Percentiles rank a stretch among this genome's conserved stretches.
Conservation (phyloP, 2,888 invertebrate genomes). For the Tachina fera region DNA sequence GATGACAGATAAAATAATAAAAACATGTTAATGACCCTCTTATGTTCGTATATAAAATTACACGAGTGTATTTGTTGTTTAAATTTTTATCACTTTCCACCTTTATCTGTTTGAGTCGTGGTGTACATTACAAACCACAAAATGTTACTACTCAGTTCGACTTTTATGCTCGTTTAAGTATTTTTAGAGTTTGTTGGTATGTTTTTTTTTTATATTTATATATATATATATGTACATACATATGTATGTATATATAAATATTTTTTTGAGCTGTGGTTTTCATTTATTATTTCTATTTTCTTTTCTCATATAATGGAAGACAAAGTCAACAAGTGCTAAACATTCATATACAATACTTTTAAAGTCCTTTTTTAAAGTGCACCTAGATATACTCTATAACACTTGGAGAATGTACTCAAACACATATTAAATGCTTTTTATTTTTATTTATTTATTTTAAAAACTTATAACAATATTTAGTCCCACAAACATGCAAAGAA, state of each 20-base stretch:
- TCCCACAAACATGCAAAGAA: slow-evolving; percentile 25
- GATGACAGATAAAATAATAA: slow-evolving; percentile 40
- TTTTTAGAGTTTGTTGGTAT: slow-evolving; percentile 3
- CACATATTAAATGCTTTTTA: slow-evolving; percentile 48
- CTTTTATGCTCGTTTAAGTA: slow-evolving; percentile 21
- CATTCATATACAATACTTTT: slow-evolving; percentile 19
- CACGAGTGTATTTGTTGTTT: slow-evolving; percentile 46
- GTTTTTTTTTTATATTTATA: slow-evolving; percentile 11
- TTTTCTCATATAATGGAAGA: slow-evolving; percentile 35
- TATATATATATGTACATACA: no score
- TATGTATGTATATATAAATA: no score
- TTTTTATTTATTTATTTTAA: slow-evolving; percentile 55
- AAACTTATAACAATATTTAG: slow-evolving; percentile 57
- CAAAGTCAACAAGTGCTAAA: slow-evolving; percentile 67
- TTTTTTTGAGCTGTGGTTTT: slow-evolving; percentile 7
- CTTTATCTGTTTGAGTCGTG: background rate
- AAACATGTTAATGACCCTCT: slow-evolving; percentile 58
- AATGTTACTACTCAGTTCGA: slow-evolving; percentile 42
- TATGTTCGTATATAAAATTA: slow-evolving; percentile 8
- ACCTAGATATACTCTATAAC: slow-evolving; percentile 10
- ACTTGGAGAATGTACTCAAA: slow-evolving; percentile 11
- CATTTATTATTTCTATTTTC: slow-evolving; percentile 24
- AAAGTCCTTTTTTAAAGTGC: slow-evolving; percentile 13
- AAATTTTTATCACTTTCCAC: background rate
- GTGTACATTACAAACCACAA: background rate